phyloP scores from a whole-genome alignment of 2,113 vertebrate species.

The Malurus elegans region DNA sequence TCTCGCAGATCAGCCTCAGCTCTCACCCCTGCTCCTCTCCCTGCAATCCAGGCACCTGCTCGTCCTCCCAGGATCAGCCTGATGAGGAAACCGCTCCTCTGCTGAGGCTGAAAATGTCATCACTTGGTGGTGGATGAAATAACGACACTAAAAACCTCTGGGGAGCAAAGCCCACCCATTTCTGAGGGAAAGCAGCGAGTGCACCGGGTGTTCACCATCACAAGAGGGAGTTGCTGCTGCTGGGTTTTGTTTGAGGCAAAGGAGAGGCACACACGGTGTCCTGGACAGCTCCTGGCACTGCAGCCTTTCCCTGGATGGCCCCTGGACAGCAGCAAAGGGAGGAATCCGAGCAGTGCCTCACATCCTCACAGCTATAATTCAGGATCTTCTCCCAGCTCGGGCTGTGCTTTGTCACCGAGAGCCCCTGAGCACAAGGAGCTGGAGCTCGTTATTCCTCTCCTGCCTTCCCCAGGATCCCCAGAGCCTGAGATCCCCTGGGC shows the following conservation, averaged over 20 bases:
- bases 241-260: background rate
- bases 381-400: background rate
- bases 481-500: background rate
- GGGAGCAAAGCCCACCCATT: background rate
- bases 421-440: background rate
- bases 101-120: background rate
- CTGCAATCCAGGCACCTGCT: background rate
- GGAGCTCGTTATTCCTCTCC: background rate
- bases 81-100: background rate
- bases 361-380: background rate
- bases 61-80: background rate
- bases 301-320: background rate
- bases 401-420: rapidly evolving
- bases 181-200: background rate
- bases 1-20: background rate
- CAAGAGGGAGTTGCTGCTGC: background rate
- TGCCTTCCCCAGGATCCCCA: background rate
- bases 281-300: background rate
- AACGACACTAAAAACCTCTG: background rate
- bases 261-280: background rate
- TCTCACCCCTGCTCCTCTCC: background rate
- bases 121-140: background rate
- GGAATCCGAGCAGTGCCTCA: background rate
- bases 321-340: background rate
- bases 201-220: background rate